Conservation (phyloP, 2,888 invertebrate genomes). For the Phasia obesa region DNA sequence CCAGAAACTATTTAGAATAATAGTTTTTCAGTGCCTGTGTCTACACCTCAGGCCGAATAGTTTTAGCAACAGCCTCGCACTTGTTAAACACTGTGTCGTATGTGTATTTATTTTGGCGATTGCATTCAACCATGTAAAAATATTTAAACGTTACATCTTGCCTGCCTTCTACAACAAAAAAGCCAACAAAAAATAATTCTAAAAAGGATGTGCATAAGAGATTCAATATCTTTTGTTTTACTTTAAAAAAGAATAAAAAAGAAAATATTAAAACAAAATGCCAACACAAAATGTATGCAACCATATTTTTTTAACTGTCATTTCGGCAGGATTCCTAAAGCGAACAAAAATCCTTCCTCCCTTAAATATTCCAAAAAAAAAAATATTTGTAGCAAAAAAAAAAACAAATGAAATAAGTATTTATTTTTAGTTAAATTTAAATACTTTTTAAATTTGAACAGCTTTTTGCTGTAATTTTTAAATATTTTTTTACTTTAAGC, state of each 20-base stretch:
- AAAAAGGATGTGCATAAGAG: slow-evolving; percentile 37
- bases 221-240: slow-evolving; percentile 64
- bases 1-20: too few relatives aligned
- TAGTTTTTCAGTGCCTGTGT: too few relatives aligned
- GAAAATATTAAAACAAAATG: slow-evolving; percentile 57
- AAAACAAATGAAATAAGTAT: slow-evolving; percentile 3
- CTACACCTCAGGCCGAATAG: too few relatives aligned
- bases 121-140: slow-evolving; percentile 76
- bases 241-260: slow-evolving; percentile 47
- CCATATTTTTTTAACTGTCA: slow-evolving; percentile 71
- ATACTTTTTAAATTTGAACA: slow-evolving; percentile 8
- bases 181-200: slow-evolving; percentile 13
- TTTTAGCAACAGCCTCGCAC: not conserved
- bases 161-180: not conserved
- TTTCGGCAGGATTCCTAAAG: slow-evolving; percentile 41
- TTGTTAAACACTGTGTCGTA: not conserved
- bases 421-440: slow-evolving; percentile 24
- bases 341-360: not conserved
- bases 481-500: slow-evolving; percentile 46
- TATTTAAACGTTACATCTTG: slow-evolving; percentile 75
- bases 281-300: slow-evolving; percentile 62
- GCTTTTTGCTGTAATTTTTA: slow-evolving; percentile 10
- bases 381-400: slow-evolving; percentile 8
- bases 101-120: slow-evolving; percentile 51
- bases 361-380: slow-evolving; percentile 2